Percentiles rank a stretch among this genome's conserved stretches.
phyloP scores from a whole-genome alignment of 1,140 invertebrate species.

The Ectropis grisescens region DNA sequence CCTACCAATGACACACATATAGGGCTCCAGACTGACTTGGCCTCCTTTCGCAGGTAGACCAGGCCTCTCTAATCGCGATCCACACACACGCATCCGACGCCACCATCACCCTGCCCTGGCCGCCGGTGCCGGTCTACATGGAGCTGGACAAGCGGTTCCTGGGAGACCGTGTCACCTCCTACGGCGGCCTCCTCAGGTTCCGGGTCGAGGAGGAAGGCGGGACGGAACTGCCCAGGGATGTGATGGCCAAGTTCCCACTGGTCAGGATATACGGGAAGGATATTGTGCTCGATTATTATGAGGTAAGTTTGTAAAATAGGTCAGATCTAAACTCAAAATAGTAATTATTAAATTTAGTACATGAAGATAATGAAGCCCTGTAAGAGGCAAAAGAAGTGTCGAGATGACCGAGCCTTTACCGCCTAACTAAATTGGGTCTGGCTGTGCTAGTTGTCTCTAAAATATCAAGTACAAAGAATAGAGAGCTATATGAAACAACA shows the following conservation, averaged over 20 bases:
- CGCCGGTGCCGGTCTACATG: constrained; percentile 87
- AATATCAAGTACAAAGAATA: no score
- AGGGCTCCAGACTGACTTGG: no score
- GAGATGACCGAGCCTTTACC: no score
- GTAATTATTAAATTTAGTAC: no score
- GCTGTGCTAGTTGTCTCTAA: no score
- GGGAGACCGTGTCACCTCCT: constrained; percentile 91
- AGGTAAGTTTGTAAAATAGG: constrained; percentile 71
- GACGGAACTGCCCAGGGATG: constrained; percentile 70
- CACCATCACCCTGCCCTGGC: constrained; percentile 72
- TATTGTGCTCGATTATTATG: constrained; percentile 85
- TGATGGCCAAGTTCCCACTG: constrained; percentile 77
- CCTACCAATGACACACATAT: no score
- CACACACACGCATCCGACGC: constrained; percentile 44
- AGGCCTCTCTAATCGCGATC: constrained; percentile 61
- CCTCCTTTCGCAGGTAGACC: constrained; percentile 34
- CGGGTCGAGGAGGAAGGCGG: constrained; percentile 78
- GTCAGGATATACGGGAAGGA: constrained; percentile 87
- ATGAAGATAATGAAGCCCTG: no score
- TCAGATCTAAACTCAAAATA: no score
- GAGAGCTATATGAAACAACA: no score
- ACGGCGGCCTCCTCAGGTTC: constrained; percentile 92
- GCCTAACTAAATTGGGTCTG: no score
- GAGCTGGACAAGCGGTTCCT: constrained; percentile 85
- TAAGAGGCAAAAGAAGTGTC: no score